Base-by-base conservation (phyloP, 2,888 invertebrate genomes). In the Orthosia gothica region DNA sequence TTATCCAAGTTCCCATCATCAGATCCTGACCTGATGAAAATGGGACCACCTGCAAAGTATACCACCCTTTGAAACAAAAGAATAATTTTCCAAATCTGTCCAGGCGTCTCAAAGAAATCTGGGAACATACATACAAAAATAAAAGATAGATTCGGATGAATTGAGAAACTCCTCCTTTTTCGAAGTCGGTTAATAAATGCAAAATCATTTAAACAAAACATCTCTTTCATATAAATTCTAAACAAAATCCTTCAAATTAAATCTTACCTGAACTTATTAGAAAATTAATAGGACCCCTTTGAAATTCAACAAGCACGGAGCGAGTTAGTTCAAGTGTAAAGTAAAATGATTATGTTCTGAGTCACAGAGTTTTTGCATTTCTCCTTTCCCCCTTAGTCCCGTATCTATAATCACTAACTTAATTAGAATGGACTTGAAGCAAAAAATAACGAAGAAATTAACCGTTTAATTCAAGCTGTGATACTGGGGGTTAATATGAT, bases 371-470 rank as follows among this genome's bases (percentile, higher is more conserved):
- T 91, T 91, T 93, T 79, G 72, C 80, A 71, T 81, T 75, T 82
- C 87, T 79, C 70, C 80, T 84, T 50, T 58, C 73, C 76, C 84
- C 63, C 50, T 58, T 67, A 70, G 40, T 59, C 67, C 76, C 81
- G 82, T 90, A 88, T 90, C 89, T 90, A 82, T 91, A 89, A 93
- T 94, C 93, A 90, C 90, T 91, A 92, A 93, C 91, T 92, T 94
- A 95, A 95, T 95, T 95, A 93, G 90, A 89, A 86, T 88, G 87
- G 81, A 89, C 88, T 89, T 80, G 88, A 88, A 87, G 89, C 86
- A 92, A 92, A 94, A 94, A 94, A 91, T 93, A 92, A 93, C 93
- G 89, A 91, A 92, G 92, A 93, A 94, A 94, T 95, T 92, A 93
- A 91, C 90, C 89, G 88, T 89, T 88, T 93, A 90, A 93, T 94